phyloP scores from a whole-genome alignment of 2,797 vertebrate genomes.

The Thamnophis elegans region DNA sequence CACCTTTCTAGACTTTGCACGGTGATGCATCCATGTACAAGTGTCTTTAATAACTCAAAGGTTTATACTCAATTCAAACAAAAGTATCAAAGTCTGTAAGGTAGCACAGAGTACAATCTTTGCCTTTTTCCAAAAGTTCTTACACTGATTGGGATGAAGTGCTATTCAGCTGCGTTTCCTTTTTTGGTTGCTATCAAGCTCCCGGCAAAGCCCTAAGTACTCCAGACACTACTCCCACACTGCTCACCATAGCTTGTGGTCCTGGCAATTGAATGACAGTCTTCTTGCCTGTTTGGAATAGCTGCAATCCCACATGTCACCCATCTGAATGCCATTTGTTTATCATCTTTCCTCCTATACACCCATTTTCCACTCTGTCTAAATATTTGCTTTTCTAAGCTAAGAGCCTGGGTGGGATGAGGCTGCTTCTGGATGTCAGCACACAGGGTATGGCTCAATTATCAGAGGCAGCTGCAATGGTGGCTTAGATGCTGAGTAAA shows the following conservation, averaged over 20 bases:
- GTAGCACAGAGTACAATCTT: background rate
- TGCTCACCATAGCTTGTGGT: background rate
- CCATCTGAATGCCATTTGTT: background rate
- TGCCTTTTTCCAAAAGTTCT: background rate
- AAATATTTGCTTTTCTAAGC: background rate
- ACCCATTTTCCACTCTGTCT: background rate
- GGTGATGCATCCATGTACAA: background rate
- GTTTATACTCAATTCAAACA: background rate
- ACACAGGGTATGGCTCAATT: background rate
- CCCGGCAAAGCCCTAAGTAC: background rate
- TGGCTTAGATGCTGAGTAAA: background rate
- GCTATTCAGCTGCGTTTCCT: background rate
- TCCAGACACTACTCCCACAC: background rate
- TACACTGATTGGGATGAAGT: background rate
- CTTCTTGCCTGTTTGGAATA: background rate
- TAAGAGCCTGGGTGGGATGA: background rate
- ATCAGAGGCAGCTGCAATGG: background rate
- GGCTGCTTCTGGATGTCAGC: background rate
- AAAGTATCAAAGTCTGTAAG: background rate
- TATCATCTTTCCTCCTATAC: background rate
- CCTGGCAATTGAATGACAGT: background rate
- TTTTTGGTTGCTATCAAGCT: background rate
- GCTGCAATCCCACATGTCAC: background rate
- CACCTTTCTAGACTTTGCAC: background rate
- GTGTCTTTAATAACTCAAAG: background rate